Percentiles rank a stretch among this genome's conserved stretches.
These are phyloP conservation scores for Oryzias woworae DNA, from an alignment of 2,113 vertebrate species.

Conservation along the genomic window DNA sequence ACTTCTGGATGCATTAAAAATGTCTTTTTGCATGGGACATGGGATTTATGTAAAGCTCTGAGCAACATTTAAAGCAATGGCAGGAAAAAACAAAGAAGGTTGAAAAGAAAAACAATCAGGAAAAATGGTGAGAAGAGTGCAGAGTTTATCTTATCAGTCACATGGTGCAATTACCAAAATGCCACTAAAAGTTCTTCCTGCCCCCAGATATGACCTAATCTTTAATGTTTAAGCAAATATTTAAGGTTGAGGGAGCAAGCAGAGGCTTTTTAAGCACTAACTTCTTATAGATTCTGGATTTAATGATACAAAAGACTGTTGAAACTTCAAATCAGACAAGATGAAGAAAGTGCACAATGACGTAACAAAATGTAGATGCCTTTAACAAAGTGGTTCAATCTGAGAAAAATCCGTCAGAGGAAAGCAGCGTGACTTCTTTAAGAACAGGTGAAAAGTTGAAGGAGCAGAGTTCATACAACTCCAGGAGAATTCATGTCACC, in stretches of 20 bases:
- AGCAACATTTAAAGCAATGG: background rate
- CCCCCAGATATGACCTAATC: slow-evolving; percentile 24
- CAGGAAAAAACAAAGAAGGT: background rate
- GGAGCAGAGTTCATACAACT: slow-evolving; percentile 8
- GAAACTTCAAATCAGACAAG: too few species aligned
- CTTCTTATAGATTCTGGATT: background rate
- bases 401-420: slow-evolving; percentile 25
- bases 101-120: background rate
- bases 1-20: too few species aligned
- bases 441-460: slow-evolving; percentile 23
- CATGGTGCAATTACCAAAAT: slow-evolving; percentile 28
- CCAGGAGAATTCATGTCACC: background rate
- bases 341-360: too few species aligned
- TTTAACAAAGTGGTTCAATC: background rate
- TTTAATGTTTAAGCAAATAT: slow-evolving; percentile 10
- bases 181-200: slow-evolving; percentile 2
- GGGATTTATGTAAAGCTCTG: too few species aligned
- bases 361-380: background rate
- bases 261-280: background rate
- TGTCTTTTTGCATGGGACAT: too few species aligned
- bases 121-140: background rate
- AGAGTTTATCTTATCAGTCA: slow-evolving; percentile 37
- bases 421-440: background rate
- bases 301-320: too few species aligned
- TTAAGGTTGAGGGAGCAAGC: background rate